Evolutionary conservation across 2,113 vertebrate genomes (phyloP), one percentile per base, ranked within the genome.

Genomic region (Pomatorhinus ruficollis): DNA sequence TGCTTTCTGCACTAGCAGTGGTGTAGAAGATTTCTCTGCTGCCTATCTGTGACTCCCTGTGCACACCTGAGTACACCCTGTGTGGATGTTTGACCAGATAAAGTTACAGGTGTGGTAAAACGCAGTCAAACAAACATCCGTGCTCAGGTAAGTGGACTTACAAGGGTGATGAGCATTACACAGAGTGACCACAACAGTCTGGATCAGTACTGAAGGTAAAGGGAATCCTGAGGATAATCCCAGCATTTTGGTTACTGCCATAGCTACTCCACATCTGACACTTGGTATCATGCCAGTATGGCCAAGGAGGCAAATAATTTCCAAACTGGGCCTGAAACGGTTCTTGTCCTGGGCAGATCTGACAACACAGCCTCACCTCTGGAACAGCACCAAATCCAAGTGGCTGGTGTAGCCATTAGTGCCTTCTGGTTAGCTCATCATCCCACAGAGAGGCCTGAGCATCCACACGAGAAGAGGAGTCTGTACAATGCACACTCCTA

Each of bases 371-470:
- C 2, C 33, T 93, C 72, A 42, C 54, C 81, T 66, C 44, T 5
- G 50, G 44, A 93, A 59, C 1, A 0, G 24, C 75, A 60, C 35
- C 0, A 10, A 30, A 70, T 52, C 31, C 60, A 49, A 78, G 79
- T 1, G 52, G 59, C 90, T 93, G 96, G 24, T 19, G 72, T 4
- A 95, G 83, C 64, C 47, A 90, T 94, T 78, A 94, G 71, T 6
- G 40, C 78, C 66, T 88, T 90, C 95, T 96, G 96, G 60, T 93
- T 93, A 42, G 72, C 76, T 95, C 96, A 92, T 97, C 94, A 90
- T 15, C 37, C 25, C 1, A 2, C 59, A 39, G 74, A 45, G 57
- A 50, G 59, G 35, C 60, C 56, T 19, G n/a, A 74, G 31, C 18
- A 9, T 11, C 12, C 14, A 20, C 14, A 53, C 10, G 0, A 39